phyloP scores from a whole-genome alignment of 2,113 vertebrate species.

The Dasyurus viverrinus region DNA sequence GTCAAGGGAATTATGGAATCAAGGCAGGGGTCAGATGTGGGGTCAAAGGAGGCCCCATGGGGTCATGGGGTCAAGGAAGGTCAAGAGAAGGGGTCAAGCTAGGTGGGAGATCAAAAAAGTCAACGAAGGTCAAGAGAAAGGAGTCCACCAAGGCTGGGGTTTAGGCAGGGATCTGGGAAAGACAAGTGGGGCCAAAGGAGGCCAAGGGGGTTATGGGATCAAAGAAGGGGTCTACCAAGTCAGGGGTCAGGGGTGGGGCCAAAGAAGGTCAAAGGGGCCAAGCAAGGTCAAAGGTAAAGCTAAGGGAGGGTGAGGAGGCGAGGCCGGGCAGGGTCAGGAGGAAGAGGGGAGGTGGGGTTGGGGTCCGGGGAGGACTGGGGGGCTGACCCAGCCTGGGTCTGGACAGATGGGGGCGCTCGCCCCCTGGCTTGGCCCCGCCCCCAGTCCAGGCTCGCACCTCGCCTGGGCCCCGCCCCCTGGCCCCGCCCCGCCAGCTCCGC shows the following conservation, averaged over 20 bases:
- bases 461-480: neutral
- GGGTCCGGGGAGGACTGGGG: constrained; percentile 66
- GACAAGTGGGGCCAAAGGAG: neutral
- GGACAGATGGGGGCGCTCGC: constrained; percentile 34
- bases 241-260: constrained; percentile 44
- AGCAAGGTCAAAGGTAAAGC: constrained; percentile 35
- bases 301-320: neutral
- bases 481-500: neutral
- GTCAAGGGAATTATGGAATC: neutral
- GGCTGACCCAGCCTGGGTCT: constrained; percentile 79
- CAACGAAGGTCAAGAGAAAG: neutral
- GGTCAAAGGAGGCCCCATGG: too few species aligned
- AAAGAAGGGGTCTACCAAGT: constrained; percentile 42
- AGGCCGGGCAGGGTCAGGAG: neutral
- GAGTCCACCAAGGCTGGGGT: neutral
- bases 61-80: too few species aligned
- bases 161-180: neutral
- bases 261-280: constrained; percentile 55
- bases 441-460: neutral
- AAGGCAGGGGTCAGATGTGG: constrained; percentile 66
- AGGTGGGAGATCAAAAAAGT: neutral
- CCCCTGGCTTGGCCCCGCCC: constrained; percentile 27
- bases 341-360: constrained; percentile 38
- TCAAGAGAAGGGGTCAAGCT: too few species aligned
- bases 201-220: neutral